Conservation (phyloP, 1,140 invertebrate species). For the Ostrea edulis region DNA sequence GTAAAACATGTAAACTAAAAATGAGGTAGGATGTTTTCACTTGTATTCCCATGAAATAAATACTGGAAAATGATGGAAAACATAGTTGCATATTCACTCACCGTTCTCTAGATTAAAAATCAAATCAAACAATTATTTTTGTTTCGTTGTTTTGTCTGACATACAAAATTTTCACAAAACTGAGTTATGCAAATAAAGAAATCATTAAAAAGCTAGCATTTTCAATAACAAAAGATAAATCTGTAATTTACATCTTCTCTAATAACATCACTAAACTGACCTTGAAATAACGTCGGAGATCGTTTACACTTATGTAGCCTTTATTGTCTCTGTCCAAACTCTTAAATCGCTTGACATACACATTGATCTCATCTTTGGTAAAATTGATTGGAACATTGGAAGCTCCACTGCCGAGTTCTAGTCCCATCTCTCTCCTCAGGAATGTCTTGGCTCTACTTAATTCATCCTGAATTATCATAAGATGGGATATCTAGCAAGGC, state of each 20-base stretch:
- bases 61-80: not conserved
- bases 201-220: no score
- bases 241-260: not conserved
- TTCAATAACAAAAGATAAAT: not conserved
- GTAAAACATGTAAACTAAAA: not conserved
- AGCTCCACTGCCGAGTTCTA: constrained; percentile 84
- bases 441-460: constrained; percentile 79
- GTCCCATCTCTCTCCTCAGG: constrained; percentile 97
- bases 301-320: constrained; percentile 98
- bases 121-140: no score
- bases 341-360: constrained; percentile 96
- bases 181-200: no score
- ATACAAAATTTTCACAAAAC: no score
- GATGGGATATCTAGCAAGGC: not conserved
- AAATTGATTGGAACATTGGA: constrained; percentile 93
- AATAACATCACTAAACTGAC: constrained; percentile 81
- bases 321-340: constrained; percentile 97
- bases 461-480: constrained; percentile 69
- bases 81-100: constrained; percentile 2
- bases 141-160: no score
- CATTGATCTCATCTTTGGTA: constrained; percentile 95
- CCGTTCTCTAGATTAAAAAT: not conserved
- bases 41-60: not conserved
- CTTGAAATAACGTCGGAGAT: constrained; percentile 96
- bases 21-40: not conserved